Evolutionary conservation across 2,888 invertebrate species (phyloP).

Genomic region (Dendrolimus pini): DNA sequence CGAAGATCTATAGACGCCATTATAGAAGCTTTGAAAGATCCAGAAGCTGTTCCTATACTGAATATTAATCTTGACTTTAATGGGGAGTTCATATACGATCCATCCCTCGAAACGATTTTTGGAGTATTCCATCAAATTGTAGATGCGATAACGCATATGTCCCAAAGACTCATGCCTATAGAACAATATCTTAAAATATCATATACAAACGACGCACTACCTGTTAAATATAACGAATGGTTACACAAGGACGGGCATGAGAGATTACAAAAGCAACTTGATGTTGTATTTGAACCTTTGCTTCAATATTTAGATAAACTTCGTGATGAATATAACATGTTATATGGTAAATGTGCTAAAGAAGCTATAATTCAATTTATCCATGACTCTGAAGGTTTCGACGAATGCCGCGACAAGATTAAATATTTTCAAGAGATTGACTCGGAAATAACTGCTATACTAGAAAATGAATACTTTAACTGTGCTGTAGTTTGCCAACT

Average conservation of each 20-base stretch:
- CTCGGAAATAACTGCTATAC: conserved; percentile 77
- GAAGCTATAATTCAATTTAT: conserved; percentile 64
- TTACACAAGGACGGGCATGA: conserved; percentile 68
- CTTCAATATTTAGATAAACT: conserved; percentile 70
- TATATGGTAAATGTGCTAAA: conserved; percentile 72
- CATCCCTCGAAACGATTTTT: conserved; percentile 76
- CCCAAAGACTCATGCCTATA: conserved; percentile 77
- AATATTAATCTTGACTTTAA: conserved; percentile 75
- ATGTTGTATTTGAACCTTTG: conserved; percentile 74
- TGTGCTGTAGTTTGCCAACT: conserved; percentile 79
- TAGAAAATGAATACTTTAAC: conserved; percentile 82
- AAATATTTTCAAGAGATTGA: conserved; percentile 77
- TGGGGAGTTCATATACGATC: conserved; percentile 74
- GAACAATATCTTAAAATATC: conserved; percentile 64
- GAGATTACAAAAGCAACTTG: conserved; percentile 68
- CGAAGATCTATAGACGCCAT: conserved; percentile 80
- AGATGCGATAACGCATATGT: conserved; percentile 71
- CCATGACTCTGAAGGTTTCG: conserved; percentile 70
- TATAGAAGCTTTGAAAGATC: conserved; percentile 69
- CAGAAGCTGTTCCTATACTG: conserved; percentile 77
- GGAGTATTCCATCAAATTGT: conserved; percentile 76
- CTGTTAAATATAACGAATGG: conserved; percentile 77
- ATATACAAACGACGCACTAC: conserved; percentile 65
- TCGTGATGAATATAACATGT: conserved; percentile 71
- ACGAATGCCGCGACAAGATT: conserved; percentile 78